Conservation (phyloP, 1,140 invertebrate species). For the Diprion similis region DNA sequence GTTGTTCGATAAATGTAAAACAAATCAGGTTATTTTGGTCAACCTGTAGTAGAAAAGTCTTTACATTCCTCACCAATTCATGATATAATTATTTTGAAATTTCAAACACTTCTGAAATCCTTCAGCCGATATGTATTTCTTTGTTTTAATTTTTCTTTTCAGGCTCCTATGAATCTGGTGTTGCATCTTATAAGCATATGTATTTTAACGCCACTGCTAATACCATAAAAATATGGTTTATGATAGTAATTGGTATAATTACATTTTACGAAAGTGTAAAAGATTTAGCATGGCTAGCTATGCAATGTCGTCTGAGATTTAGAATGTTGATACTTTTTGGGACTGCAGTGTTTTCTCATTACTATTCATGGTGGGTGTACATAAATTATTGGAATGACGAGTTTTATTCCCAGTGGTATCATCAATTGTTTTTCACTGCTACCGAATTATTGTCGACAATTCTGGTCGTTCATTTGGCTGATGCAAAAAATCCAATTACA, state of each 20-base stretch:
- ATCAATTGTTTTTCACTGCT: conserved; percentile 78
- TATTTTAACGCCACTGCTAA: conserved; percentile 84
- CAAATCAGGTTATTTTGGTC: too few relatives aligned
- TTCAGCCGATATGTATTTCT: not conserved
- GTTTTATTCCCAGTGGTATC: conserved; percentile 78
- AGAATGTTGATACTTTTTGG: conserved; percentile 77
- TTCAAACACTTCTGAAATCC: conserved; percentile 10
- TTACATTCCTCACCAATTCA: too few relatives aligned
- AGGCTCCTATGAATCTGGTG: conserved; percentile 78
- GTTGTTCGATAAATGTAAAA: too few relatives aligned
- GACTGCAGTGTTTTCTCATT: conserved; percentile 79
- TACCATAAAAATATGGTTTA: conserved; percentile 79
- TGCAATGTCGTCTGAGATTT: conserved; percentile 65
- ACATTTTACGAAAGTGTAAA: conserved; percentile 76
- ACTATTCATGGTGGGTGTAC: conserved; percentile 85
- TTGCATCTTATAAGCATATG: conserved; percentile 80
- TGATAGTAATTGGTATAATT: conserved; percentile 72
- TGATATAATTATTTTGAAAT: conserved; percentile 14
- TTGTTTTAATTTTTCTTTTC: conserved; percentile 38
- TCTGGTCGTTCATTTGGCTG: conserved; percentile 68
- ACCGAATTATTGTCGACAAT: conserved; percentile 77
- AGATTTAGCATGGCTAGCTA: conserved; percentile 66
- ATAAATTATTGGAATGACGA: conserved; percentile 88
- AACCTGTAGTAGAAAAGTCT: too few relatives aligned
- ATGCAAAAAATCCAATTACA: conserved; percentile 65